Conservation (phyloP, 2,888 invertebrate genomes). For the Smittia aterrima region DNA sequence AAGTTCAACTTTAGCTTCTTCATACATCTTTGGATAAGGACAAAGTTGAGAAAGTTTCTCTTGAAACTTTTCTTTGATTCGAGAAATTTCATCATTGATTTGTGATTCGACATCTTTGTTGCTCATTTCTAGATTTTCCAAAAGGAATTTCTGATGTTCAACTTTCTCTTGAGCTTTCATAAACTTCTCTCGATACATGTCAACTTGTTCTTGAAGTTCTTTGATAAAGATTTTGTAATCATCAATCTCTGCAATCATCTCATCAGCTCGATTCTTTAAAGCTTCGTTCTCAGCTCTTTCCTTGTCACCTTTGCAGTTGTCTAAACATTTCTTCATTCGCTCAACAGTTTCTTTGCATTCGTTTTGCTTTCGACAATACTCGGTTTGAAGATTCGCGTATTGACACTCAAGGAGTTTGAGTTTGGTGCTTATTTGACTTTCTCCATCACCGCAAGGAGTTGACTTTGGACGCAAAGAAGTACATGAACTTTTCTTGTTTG, state of each 20-base stretch:
- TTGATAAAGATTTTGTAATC: constrained; percentile 50
- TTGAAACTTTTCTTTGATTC: constrained; percentile 49
- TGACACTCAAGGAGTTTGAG: neutral
- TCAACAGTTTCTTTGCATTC: constrained; percentile 44
- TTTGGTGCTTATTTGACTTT: neutral
- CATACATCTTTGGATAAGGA: constrained; percentile 49
- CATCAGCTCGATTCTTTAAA: neutral
- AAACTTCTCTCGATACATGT: constrained; percentile 50
- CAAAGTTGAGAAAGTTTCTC: constrained; percentile 49
- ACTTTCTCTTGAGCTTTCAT: constrained; percentile 50
- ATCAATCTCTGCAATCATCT: constrained; percentile 37
- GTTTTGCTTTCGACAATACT: constrained; percentile 49
- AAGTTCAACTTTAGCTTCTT: constrained; percentile 49
- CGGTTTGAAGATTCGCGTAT: constrained; percentile 49
- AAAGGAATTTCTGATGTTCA: constrained; percentile 50
- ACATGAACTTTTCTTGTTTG: neutral
- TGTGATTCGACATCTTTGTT: constrained; percentile 51
- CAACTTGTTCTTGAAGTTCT: constrained; percentile 49
- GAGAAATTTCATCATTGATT: constrained; percentile 50
- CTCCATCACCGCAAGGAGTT: neutral
- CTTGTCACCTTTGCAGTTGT: neutral
- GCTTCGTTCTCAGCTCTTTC: neutral
- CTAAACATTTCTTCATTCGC: neutral
- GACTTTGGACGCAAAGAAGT: neutral
- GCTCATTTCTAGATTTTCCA: constrained; percentile 49